A percentile compares a stretch with the other conserved stretches of the same genome.
phyloP scores from a whole-genome alignment of 2,113 vertebrate species.

The Saimiri boliviensis region DNA sequence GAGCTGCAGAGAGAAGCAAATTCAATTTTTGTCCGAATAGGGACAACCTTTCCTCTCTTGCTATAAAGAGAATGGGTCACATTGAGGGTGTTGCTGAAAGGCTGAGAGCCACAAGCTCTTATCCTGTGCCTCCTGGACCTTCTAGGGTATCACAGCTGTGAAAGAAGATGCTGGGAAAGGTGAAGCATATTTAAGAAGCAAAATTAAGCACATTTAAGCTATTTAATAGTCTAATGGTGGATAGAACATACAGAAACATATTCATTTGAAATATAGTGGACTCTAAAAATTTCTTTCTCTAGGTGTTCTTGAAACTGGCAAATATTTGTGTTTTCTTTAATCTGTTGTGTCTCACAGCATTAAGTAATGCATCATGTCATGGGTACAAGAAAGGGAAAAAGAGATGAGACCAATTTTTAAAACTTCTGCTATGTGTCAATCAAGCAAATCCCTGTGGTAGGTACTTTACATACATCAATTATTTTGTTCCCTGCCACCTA shows the following conservation, averaged over 20 bases:
- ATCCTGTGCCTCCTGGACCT: too few species aligned
- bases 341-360: background rate
- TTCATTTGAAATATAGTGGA: background rate
- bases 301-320: background rate
- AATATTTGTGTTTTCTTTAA: background rate
- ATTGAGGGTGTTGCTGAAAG: background rate
- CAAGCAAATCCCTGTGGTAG: background rate
- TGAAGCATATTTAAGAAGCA: background rate
- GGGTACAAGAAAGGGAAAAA: background rate
- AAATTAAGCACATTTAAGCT: background rate
- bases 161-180: background rate
- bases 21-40: background rate
- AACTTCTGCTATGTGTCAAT: background rate
- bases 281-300: background rate
- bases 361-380: background rate
- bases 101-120: fast-evolving
- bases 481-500: background rate
- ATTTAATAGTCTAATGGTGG: background rate
- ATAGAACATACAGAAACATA: background rate
- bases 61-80: background rate
- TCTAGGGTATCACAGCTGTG: background rate
- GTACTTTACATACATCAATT: background rate
- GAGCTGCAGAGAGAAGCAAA: background rate
- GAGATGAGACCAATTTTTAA: background rate
- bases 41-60: background rate